A percentile compares a stretch with the other conserved stretches of the same genome.
phyloP scores from a whole-genome alignment of 2,797 vertebrate species.

The Bradypus variegatus region DNA sequence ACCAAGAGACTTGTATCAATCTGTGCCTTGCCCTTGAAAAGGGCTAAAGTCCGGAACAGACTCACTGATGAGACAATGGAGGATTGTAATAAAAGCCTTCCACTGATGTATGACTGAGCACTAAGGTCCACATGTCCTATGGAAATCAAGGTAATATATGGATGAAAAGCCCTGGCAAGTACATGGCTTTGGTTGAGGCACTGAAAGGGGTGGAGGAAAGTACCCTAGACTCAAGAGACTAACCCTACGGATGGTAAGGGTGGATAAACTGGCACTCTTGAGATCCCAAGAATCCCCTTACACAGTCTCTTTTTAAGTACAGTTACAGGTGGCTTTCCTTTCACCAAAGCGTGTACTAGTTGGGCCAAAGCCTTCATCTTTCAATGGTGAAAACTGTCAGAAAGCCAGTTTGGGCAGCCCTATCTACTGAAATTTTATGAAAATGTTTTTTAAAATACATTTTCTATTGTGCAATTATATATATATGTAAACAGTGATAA shows the following conservation, averaged over 20 bases:
- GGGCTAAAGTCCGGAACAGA: neutral
- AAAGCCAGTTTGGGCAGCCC: neutral
- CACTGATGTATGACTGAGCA: neutral
- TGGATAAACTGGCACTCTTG: too few relatives aligned
- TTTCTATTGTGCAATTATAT: too few relatives aligned
- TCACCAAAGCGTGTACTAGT: neutral
- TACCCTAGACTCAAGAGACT: neutral
- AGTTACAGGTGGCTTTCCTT: neutral
- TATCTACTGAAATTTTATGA: neutral
- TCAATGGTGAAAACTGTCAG: neutral
- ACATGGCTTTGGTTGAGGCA: neutral
- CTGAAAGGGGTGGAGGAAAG: neutral
- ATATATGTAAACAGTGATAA: too few relatives aligned
- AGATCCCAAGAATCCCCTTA: neutral
- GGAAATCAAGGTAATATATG: neutral
- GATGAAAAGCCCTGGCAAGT: neutral
- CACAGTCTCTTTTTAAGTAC: neutral
- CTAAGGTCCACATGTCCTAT: accelerated
- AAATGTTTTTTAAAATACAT: neutral
- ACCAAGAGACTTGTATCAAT: neutral
- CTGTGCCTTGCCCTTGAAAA: neutral
- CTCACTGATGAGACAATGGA: neutral
- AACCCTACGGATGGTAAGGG: too few relatives aligned
- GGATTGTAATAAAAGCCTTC: neutral
- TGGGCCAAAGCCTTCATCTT: neutral